A percentile compares a stretch with the other conserved stretches of the same genome.
phyloP scores from a whole-genome alignment of 2,113 vertebrate species.

The Odocoileus hemionus region DNA sequence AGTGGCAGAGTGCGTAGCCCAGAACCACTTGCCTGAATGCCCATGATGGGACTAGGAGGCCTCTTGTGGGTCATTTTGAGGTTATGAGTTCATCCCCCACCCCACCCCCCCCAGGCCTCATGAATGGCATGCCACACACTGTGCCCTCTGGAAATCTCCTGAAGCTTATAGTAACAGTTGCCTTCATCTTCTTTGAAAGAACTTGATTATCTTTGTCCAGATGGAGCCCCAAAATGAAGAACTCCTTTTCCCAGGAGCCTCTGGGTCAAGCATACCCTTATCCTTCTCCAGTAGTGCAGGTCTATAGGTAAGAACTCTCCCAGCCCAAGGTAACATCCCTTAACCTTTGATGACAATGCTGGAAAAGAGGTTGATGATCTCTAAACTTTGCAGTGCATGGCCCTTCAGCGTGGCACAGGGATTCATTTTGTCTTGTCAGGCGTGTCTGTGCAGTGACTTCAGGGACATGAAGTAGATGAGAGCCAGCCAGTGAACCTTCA shows the following conservation, averaged over 20 bases:
- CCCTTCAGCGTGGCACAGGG: not conserved
- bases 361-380: not conserved
- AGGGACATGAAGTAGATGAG: not conserved
- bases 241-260: not conserved
- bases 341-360: not conserved
- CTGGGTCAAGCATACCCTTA: not conserved
- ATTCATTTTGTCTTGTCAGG: not conserved
- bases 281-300: not conserved
- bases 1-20: not conserved
- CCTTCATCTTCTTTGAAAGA: not conserved
- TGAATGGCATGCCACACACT: not conserved
- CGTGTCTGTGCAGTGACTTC: not conserved
- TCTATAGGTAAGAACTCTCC: not conserved
- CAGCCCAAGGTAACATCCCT: not conserved
- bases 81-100: not conserved
- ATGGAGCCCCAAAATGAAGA: not conserved
- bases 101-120: not conserved
- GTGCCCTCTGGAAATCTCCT: not conserved
- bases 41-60: not conserved
- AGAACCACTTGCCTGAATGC: not conserved
- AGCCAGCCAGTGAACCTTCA: fast-evolving
- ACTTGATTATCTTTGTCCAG: not conserved
- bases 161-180: not conserved
- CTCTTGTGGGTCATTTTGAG: not conserved
- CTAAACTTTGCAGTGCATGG: not conserved